Conservation (phyloP, 2,888 invertebrate genomes). For the Chydorus sphaericus region DNA sequence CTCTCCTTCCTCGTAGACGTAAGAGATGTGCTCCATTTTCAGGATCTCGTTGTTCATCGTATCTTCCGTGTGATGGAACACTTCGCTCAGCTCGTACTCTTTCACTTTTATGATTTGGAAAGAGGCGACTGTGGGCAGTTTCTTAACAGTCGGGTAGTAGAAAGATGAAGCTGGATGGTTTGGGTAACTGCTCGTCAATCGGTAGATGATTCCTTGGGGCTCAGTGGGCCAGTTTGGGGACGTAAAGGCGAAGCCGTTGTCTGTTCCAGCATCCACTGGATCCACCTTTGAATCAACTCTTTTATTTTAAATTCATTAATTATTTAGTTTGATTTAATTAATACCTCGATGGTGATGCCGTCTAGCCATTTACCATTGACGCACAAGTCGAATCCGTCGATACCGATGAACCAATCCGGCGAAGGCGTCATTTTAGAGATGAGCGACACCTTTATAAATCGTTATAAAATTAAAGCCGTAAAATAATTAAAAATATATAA, state of each 20-base stretch:
- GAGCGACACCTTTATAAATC: constrained; percentile 38
- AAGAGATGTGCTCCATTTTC: constrained; percentile 14
- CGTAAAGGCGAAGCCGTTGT: constrained; percentile 35
- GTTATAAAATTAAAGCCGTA: constrained; percentile 6
- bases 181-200: constrained; percentile 29
- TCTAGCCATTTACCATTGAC: constrained; percentile 41
- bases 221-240: constrained; percentile 34
- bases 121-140: constrained; percentile 31
- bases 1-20: constrained; percentile 9
- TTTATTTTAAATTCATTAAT: background rate
- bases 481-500: background rate
- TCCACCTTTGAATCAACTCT: constrained; percentile 23
- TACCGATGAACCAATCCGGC: constrained; percentile 51
- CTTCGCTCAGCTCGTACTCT: constrained; percentile 75
- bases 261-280: constrained; percentile 35
- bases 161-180: constrained; percentile 35
- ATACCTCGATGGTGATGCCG: constrained; percentile 38
- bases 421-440: constrained; percentile 45
- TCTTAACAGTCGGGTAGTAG: constrained; percentile 31
- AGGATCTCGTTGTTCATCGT: constrained; percentile 9
- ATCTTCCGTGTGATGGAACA: constrained; percentile 58
- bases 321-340: background rate
- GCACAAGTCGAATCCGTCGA: constrained; percentile 44
- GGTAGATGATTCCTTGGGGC: constrained; percentile 29
- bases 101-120: constrained; percentile 36